These are phyloP conservation scores for Chlorodrepanis virens DNA, from an alignment of 2,113 vertebrate genomes.

Conservation along the genomic window DNA sequence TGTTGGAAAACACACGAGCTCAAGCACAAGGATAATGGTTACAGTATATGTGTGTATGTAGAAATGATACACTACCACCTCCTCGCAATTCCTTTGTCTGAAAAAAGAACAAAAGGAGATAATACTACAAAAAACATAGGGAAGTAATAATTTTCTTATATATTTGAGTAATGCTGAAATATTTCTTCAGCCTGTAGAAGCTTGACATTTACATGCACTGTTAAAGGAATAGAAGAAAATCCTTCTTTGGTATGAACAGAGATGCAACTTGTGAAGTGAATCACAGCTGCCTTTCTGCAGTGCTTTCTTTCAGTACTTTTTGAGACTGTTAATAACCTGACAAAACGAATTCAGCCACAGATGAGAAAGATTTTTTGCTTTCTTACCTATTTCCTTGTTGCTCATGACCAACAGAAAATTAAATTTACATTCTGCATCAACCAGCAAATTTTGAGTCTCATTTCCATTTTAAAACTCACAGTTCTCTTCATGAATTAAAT, in stretches of 20 bases:
- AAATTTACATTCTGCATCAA: conserved; percentile 26
- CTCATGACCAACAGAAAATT: neutral
- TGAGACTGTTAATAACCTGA: neutral
- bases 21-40: neutral
- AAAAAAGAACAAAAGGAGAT: neutral
- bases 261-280: neutral
- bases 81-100: neutral
- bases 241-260: neutral
- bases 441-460: neutral
- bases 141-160: neutral
- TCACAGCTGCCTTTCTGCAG: neutral
- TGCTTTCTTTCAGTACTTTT: neutral
- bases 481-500: conserved; percentile 56
- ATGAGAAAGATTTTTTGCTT: neutral
- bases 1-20: neutral
- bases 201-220: neutral
- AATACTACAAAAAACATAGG: neutral
- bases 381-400: neutral
- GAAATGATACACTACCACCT: neutral
- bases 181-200: neutral
- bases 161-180: neutral
- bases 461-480: neutral
- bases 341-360: neutral
- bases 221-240: neutral
- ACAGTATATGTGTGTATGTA: neutral